A percentile compares a stretch with the other conserved stretches of the same genome.
These are phyloP conservation scores for Propithecus perrieri DNA, from an alignment of 2,797 vertebrate genomes.

Conservation along the genomic window DNA sequence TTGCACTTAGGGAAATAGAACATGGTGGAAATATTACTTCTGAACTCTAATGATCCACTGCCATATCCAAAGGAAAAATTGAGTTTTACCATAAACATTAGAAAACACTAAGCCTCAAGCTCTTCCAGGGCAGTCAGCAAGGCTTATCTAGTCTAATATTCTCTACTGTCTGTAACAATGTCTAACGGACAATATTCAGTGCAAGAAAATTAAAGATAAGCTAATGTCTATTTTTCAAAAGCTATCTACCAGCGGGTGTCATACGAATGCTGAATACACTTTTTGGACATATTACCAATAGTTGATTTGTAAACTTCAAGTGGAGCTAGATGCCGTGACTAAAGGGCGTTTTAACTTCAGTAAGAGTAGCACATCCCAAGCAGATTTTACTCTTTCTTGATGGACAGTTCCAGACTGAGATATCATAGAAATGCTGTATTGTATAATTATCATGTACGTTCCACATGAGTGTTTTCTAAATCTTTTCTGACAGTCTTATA, in stretches of 20 bases:
- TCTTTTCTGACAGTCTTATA: not conserved
- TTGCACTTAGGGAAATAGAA: not conserved
- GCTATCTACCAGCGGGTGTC: not conserved
- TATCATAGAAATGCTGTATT: not conserved
- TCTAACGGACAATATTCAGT: not conserved
- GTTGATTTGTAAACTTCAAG: not conserved
- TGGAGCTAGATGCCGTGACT: not conserved
- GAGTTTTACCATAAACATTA: not conserved
- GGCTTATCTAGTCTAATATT: not conserved
- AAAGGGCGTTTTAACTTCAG: not conserved
- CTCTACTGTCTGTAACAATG: not conserved
- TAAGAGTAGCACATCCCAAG: not conserved
- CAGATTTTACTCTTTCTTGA: not conserved
- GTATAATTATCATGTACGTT: not conserved
- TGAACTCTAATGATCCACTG: not conserved
- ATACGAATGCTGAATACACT: not conserved
- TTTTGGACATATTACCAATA: not conserved
- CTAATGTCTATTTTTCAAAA: not conserved
- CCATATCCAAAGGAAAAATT: not conserved
- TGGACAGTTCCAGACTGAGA: not conserved
- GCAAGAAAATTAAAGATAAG: not conserved
- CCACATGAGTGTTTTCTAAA: not conserved
- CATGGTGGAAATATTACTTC: not conserved
- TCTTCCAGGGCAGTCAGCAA: not conserved
- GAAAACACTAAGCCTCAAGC: not conserved